Evolutionary conservation across 2,113 vertebrate species (phyloP), one percentile per base, ranked within the genome.

Genomic region (Chaetura pelagica): DNA sequence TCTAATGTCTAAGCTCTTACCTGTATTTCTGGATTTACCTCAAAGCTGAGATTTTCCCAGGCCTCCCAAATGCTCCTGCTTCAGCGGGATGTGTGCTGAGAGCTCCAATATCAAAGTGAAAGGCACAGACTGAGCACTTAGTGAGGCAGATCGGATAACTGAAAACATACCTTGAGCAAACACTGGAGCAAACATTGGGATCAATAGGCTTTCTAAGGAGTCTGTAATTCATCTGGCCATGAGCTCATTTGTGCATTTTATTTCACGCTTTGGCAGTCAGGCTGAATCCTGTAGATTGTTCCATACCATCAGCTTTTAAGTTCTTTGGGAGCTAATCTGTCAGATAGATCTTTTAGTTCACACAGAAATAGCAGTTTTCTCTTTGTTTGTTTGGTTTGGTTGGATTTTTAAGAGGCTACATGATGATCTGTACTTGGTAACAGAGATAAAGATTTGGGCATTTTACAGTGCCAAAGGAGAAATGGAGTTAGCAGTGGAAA

Each of bases 401-500:
- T 51, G 4, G 40, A 38, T 19, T 35, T 15, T 24, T 51, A 7
- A 26, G 34, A 84, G 55, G 14, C n/a, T 84, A 22, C 18, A 16
- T 29, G 20, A 76, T 32, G 20, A 76, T 32, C 30, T 69, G 10
- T 81, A 48, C 46, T 82, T 62, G 15, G 44, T 68, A 83, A 42
- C 21, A 42, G 21, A 75, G 57, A 29, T 4, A 24, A 77, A 8
- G 21, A 63, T 46, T 87, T 0, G 0, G 24, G 40, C 24, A 9
- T 84, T 91, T 80, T 72, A 29, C 27, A 54, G 27, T 80, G 62
- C n/a, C 35, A 84, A 66, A 93, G 23, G 5, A 81, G 54, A 88
- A 92, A 88, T 15, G 67, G 88, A 68, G 21, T 84, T 40, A 40
- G 32, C 29, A 85, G 14, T 57, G 62, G 29, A 82, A 72, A 75